These are phyloP conservation scores for Struthio camelus DNA, from an alignment of 2,113 vertebrate genomes.

Conservation along the genomic window DNA sequence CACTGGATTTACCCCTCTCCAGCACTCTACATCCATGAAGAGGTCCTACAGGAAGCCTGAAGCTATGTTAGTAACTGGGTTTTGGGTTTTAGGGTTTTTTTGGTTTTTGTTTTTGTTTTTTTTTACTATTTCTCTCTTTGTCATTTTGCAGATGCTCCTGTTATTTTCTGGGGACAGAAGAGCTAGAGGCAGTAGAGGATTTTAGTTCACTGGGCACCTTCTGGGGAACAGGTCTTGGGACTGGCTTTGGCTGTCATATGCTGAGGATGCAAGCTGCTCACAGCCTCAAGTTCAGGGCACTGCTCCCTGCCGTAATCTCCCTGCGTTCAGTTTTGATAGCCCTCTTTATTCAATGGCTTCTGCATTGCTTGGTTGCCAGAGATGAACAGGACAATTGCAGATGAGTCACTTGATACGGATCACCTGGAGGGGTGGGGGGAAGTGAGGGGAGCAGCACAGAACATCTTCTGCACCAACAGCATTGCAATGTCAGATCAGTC, in stretches of 20 bases:
- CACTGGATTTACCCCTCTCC: not conserved
- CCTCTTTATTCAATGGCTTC: not conserved
- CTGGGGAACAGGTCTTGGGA: not conserved
- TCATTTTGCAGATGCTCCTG: not conserved
- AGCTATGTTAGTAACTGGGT: too few relatives aligned
- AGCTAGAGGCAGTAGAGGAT: not conserved
- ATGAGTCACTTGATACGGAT: not conserved
- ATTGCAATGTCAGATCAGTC: not conserved
- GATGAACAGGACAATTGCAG: not conserved
- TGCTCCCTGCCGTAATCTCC: not conserved
- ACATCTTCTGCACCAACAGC: not conserved
- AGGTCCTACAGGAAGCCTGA: not conserved
- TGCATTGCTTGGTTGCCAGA: fast-evolving
- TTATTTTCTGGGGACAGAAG: not conserved
- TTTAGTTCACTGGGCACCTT: not conserved
- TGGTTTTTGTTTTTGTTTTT: too few relatives aligned
- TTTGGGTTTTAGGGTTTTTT: too few relatives aligned
- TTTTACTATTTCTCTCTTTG: not conserved
- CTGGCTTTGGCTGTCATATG: not conserved
- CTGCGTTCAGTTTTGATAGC: not conserved
- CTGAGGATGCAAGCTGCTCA: fast-evolving
- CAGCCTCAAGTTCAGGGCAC: not conserved
- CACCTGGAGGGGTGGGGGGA: not conserved
- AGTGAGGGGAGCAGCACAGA: not conserved
- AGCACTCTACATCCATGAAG: not conserved